phyloP scores from a whole-genome alignment of 2,797 vertebrate species.

The Ptychobarbus kaznakovi region DNA sequence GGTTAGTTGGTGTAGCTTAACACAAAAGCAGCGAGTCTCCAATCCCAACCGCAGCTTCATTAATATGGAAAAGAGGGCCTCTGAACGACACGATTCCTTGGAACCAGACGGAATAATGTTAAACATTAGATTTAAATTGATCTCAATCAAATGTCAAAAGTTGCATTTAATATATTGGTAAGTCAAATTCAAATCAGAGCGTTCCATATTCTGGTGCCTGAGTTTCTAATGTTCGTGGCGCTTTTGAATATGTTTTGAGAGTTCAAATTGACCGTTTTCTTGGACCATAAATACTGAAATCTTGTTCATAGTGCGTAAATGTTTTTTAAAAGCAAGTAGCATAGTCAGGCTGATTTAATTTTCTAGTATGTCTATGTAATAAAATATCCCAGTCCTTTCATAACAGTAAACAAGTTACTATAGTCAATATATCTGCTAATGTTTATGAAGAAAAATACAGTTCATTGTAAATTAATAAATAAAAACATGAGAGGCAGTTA shows the following conservation, averaged over 20 bases:
- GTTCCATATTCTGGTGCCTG: background rate
- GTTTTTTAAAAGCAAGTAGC: background rate
- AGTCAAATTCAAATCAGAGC: background rate
- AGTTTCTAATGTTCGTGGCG: background rate
- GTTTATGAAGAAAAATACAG: background rate
- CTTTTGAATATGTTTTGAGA: background rate
- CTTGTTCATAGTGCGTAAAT: background rate
- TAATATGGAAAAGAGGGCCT: slow-evolving; percentile 52
- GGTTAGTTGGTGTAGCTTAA: slow-evolving; percentile 41
- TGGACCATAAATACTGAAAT: background rate
- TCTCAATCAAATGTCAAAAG: background rate
- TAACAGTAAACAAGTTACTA: background rate
- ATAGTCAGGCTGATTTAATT: background rate
- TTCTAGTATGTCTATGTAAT: background rate
- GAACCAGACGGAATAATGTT: background rate
- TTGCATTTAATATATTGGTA: background rate
- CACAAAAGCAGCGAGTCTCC: slow-evolving; percentile 46
- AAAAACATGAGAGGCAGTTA: background rate
- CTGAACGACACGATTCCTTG: background rate
- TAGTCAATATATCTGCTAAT: background rate
- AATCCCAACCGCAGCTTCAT: slow-evolving; percentile 39
- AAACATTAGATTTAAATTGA: background rate
- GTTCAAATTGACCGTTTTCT: background rate
- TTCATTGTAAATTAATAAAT: background rate
- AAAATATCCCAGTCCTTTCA: background rate